Evolutionary conservation across 2,888 invertebrate species (phyloP).

Genomic region (Trichogramma evanescens): DNA sequence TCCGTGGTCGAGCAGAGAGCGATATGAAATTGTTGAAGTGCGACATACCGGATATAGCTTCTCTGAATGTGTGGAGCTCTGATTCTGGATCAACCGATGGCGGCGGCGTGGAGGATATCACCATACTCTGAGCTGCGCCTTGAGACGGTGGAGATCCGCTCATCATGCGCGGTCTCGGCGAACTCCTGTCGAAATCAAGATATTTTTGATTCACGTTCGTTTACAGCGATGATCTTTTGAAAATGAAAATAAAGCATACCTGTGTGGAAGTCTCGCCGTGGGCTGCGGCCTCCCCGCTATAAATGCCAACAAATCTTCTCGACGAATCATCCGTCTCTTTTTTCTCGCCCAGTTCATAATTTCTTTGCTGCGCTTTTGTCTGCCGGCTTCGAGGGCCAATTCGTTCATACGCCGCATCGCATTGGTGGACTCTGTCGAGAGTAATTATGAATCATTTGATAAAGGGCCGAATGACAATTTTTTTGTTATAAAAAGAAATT

Average conservation of each 20-base stretch:
- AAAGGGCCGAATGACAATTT: background rate
- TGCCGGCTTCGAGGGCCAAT: slow-evolving; percentile 64
- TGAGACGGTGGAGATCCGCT: slow-evolving; percentile 45
- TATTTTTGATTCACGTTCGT: slow-evolving; percentile 35
- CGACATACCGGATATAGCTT: slow-evolving; percentile 58
- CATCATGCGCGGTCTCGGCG: slow-evolving; percentile 50
- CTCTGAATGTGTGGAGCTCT: slow-evolving; percentile 67
- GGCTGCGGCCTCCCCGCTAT: slow-evolving; percentile 66
- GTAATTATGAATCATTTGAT: background rate
- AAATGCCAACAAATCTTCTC: slow-evolving; percentile 71
- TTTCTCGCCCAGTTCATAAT: slow-evolving; percentile 70
- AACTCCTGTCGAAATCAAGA: slow-evolving; percentile 42
- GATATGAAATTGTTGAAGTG: background rate
- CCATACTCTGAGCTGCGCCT: slow-evolving; percentile 49
- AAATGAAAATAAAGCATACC: slow-evolving; percentile 34
- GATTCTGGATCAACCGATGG: slow-evolving; percentile 50
- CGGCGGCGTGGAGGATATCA: slow-evolving; percentile 42
- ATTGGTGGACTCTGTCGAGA: slow-evolving; percentile 61
- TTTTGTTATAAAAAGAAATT: too few species aligned
- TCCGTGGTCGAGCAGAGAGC: background rate
- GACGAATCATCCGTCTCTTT: slow-evolving; percentile 63
- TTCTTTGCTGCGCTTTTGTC: slow-evolving; percentile 68
- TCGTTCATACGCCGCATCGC: slow-evolving; percentile 63
- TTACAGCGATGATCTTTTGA: slow-evolving; percentile 50
- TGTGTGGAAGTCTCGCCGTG: slow-evolving; percentile 51